Percentiles rank a stretch among this genome's conserved stretches.
phyloP scores from a whole-genome alignment of 2,888 invertebrate species.

The Polydrusus tereticollis region DNA sequence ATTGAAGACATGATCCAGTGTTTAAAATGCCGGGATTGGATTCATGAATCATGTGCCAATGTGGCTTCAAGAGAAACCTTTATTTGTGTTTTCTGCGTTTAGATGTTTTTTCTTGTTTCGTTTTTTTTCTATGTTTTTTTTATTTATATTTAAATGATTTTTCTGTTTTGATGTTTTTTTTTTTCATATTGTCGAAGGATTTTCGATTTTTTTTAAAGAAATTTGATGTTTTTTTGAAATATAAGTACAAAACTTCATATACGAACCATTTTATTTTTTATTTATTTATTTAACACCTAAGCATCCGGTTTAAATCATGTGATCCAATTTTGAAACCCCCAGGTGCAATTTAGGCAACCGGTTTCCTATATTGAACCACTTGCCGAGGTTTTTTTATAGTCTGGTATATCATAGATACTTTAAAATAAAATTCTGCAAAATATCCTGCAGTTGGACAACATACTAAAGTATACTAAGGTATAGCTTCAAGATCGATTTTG shows the following conservation, averaged over 20 bases:
- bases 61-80: not conserved
- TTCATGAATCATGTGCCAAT: not conserved
- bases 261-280: no score
- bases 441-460: not conserved
- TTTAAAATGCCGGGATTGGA: no score
- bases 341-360: no score
- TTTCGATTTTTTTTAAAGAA: not conserved
- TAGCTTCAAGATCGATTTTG: no score
- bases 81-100: not conserved
- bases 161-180: not conserved
- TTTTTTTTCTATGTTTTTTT: not conserved
- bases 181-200: not conserved
- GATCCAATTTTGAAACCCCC: no score
- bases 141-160: not conserved
- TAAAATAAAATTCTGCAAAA: not conserved
- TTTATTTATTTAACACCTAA: no score
- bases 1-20: no score
- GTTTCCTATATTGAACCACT: not conserved
- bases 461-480: no score
- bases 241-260: not conserved
- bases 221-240: not conserved
- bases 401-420: not conserved
- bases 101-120: not conserved
- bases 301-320: no score
- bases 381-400: not conserved